These are phyloP conservation scores for Pristionchus japonicus DNA, from an alignment of 2,888 invertebrate species.

Conservation along the genomic window DNA sequence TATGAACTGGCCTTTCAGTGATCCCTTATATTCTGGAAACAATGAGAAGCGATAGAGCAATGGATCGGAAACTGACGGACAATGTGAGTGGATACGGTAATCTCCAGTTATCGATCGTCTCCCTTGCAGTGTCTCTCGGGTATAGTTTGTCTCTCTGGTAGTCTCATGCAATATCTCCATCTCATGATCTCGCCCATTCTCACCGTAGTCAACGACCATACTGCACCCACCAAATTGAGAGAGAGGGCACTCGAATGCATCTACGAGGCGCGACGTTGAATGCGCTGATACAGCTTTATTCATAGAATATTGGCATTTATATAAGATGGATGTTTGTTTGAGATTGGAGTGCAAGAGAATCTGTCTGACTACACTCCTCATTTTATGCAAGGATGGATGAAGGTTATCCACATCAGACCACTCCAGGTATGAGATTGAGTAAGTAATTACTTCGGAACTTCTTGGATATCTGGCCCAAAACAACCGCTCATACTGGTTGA, in stretches of 20 bases:
- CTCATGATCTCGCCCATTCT: conserved; percentile 94
- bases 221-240: conserved; percentile 75
- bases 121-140: too few species aligned
- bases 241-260: conserved; percentile 51
- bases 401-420: conserved; percentile 74
- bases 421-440: too few species aligned
- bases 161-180: conserved; percentile 95
- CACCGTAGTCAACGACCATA: conserved; percentile 89
- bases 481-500: too few species aligned
- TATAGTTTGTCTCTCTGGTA: too few species aligned
- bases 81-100: not conserved
- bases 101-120: not conserved
- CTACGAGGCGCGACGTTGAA: conserved; percentile 60
- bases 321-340: conserved; percentile 85
- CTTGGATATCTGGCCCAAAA: too few species aligned
- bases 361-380: conserved; percentile 83
- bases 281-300: too few species aligned
- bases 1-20: too few species aligned
- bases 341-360: conserved; percentile 82
- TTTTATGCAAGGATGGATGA: conserved; percentile 84
- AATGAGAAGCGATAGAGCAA: conserved; percentile 86
- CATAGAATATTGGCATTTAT: too few species aligned
- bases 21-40: conserved; percentile 94
- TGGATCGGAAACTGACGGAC: conserved; percentile 84
- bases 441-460: too few species aligned